Evolutionary conservation across 2,113 vertebrate genomes (phyloP).

Genomic region (Forbesichthys papilliferus): DNA sequence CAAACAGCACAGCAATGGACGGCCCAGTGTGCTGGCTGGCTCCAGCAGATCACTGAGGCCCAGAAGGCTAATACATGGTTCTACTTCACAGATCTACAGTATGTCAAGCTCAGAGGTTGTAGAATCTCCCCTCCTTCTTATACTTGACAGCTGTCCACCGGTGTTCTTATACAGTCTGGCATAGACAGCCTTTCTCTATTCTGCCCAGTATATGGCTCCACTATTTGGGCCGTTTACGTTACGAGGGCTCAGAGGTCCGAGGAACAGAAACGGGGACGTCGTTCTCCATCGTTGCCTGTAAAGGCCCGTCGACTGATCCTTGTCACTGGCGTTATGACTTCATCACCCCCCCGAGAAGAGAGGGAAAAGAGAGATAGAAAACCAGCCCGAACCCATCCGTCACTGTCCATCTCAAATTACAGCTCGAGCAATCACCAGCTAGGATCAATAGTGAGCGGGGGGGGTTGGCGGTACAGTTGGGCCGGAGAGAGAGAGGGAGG

Average conservation of each 20-base stretch:
- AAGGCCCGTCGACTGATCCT: conserved; percentile 68
- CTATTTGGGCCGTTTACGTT: conserved; percentile 55
- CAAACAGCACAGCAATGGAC: conserved; percentile 22
- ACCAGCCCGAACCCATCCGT: conserved; percentile 82
- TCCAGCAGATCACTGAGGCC: no score
- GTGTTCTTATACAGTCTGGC: neutral
- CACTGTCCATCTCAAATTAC: conserved; percentile 84
- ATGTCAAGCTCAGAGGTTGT: no score
- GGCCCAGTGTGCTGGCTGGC: neutral
- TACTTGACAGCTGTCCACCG: neutral
- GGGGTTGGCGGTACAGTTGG: conserved; percentile 60
- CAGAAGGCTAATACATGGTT: no score
- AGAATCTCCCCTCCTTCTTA: no score
- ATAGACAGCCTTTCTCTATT: conserved; percentile 2
- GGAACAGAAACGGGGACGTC: conserved; percentile 42
- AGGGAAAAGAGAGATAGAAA: conserved; percentile 72
- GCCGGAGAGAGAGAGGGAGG: conserved; percentile 71
- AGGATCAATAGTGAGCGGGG: conserved; percentile 83
- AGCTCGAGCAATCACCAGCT: conserved; percentile 81
- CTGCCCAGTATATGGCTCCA: neutral
- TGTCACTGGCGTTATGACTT: conserved; percentile 77
- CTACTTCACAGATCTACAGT: conserved; percentile 2
- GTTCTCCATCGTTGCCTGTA: conserved; percentile 60
- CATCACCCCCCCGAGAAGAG: conserved; percentile 70
- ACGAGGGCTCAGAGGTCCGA: conserved; percentile 45